Evolutionary conservation across 2,113 vertebrate species (phyloP).

Genomic region (Martes martes): DNA sequence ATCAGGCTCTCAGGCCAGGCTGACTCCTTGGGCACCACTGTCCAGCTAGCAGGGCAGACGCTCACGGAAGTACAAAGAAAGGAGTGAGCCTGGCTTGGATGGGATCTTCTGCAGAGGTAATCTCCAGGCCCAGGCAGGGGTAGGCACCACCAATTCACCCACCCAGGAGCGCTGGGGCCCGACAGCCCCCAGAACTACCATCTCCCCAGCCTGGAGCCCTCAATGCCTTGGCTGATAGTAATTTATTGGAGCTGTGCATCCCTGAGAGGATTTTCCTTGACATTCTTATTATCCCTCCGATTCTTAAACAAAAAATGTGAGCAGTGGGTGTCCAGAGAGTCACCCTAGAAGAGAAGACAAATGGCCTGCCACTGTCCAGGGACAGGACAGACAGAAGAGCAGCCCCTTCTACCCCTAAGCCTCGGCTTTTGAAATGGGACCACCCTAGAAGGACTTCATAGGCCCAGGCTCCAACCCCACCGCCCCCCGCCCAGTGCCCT

Average conservation of each 20-base stretch:
- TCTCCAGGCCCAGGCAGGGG: not conserved
- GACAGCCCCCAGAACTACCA: not conserved
- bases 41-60: not conserved
- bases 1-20: not conserved
- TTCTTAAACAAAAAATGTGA: slow-evolving; percentile 44
- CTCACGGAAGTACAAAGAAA: not conserved
- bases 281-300: slow-evolving; percentile 26
- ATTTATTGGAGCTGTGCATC: not conserved
- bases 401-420: not conserved
- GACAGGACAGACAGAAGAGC: not conserved
- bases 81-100: not conserved
- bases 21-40: not conserved
- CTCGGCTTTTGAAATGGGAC: not conserved
- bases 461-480: no score
- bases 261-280: not conserved
- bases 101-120: not conserved
- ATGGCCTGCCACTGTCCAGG: not conserved
- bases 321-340: not conserved
- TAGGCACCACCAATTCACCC: not conserved
- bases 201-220: not conserved
- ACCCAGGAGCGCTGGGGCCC: no score
- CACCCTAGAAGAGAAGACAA: not conserved
- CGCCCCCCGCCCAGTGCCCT: not conserved
- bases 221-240: no score
- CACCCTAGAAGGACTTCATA: not conserved